Conservation (phyloP, 2,113 vertebrate genomes). For the Pagrus major region DNA sequence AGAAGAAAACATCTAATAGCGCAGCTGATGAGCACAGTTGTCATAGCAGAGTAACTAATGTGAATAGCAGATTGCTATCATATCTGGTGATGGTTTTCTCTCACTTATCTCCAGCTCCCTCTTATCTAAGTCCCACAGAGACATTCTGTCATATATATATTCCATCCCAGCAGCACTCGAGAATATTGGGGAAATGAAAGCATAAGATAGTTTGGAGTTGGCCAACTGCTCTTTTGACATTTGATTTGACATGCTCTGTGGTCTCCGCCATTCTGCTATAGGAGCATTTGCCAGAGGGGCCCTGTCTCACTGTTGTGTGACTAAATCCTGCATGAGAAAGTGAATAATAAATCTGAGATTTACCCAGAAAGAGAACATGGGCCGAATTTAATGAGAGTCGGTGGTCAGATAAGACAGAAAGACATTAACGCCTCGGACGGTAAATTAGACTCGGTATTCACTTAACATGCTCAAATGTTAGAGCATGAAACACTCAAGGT, state of each 20-base stretch:
- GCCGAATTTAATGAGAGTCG: conserved; percentile 26
- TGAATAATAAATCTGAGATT: conserved; percentile 56
- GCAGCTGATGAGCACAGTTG: conserved; percentile 55
- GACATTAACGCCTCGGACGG: not conserved
- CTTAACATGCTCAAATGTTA: conserved; percentile 23
- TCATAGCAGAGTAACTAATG: conserved; percentile 63
- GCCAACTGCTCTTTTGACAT: conserved; percentile 65
- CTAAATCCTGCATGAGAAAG: conserved; percentile 59
- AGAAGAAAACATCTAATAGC: conserved; percentile 55
- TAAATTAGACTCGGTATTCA: conserved; percentile 10
- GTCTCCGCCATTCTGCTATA: conserved; percentile 42
- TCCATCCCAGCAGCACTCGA: conserved; percentile 21
- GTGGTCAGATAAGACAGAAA: conserved; percentile 36
- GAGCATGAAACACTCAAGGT: conserved; percentile 7
- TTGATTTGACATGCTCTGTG: conserved; percentile 65
- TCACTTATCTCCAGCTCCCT: conserved; percentile 58
- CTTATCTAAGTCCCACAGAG: conserved; percentile 63
- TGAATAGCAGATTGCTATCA: conserved; percentile 65
- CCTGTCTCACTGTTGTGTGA: conserved; percentile 59
- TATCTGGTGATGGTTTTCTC: conserved; percentile 58
- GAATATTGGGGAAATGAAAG: conserved; percentile 34
- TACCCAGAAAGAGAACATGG: conserved; percentile 40
- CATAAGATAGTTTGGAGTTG: conserved; percentile 46
- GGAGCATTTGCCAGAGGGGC: conserved; percentile 52
- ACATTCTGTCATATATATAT: conserved; percentile 51